phyloP scores from a whole-genome alignment of 2,113 vertebrate genomes.

The Charadrius vociferus region DNA sequence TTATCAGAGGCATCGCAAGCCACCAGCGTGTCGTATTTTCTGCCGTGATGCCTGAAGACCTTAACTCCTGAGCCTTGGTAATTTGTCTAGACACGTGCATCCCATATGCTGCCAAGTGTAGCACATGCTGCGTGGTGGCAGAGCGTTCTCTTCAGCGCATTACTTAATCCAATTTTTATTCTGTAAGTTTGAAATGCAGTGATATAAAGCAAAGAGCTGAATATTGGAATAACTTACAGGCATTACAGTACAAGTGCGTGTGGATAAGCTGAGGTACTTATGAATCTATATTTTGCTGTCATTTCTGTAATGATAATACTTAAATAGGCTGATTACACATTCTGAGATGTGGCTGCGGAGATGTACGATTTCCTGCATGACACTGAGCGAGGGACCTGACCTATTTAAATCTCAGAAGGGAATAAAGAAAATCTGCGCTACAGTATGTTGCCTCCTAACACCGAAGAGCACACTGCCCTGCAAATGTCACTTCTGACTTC shows the following conservation, averaged over 20 bases:
- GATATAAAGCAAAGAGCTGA: background rate
- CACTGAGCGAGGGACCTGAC: background rate
- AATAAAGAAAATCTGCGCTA: background rate
- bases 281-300: background rate
- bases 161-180: background rate
- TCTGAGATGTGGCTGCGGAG: background rate
- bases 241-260: background rate
- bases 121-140: accelerated
- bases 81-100: background rate
- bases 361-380: background rate
- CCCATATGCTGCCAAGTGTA: background rate
- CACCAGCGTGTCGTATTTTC: background rate
- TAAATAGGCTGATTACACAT: background rate
- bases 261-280: background rate
- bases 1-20: background rate
- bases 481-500: background rate
- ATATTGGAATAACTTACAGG: background rate
- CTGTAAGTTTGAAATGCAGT: background rate
- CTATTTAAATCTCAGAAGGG: background rate
- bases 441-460: background rate
- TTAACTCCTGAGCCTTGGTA: background rate
- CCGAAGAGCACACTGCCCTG: accelerated
- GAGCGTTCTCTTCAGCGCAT: background rate
- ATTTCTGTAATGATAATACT: background rate
- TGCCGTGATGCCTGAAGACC: background rate